Evolutionary conservation across 2,888 invertebrate species (phyloP).

Genomic region (Meghimatium bilineatum): DNA sequence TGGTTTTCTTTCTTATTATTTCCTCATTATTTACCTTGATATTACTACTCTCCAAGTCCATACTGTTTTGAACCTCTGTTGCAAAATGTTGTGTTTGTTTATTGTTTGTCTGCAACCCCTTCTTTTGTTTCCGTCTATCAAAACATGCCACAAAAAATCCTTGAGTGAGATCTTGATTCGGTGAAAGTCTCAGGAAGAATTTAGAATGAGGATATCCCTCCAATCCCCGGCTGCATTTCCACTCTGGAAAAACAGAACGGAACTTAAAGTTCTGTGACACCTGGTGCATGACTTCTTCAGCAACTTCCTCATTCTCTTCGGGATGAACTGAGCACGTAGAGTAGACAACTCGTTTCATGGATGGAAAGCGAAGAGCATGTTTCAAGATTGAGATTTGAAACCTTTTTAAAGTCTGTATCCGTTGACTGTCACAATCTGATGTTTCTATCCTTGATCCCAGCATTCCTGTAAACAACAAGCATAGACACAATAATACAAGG

Average conservation of each 20-base stretch:
- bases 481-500: background rate
- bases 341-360: conserved; percentile 91
- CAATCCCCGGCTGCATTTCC: conserved; percentile 53
- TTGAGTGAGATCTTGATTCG: conserved; percentile 88
- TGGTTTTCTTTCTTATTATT: background rate
- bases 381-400: conserved; percentile 82
- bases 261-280: conserved; percentile 71
- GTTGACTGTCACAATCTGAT: conserved; percentile 16
- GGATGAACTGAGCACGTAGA: conserved; percentile 95
- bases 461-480: conserved; percentile 69
- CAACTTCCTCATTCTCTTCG: conserved; percentile 91
- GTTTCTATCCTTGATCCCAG: conserved; percentile 70
- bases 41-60: background rate
- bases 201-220: conserved; percentile 71
- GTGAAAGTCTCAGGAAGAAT: conserved; percentile 87
- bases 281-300: conserved; percentile 83
- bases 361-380: conserved; percentile 91
- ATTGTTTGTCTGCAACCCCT: background rate
- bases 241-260: conserved; percentile 70
- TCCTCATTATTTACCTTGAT: background rate
- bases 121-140: conserved; percentile 69
- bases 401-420: conserved; percentile 66
- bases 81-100: background rate
- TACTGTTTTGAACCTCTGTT: background rate
- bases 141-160: conserved; percentile 97